These are phyloP conservation scores for Drosophila setosimentum DNA, from an alignment of 2,888 invertebrate genomes.

Conservation along the genomic window DNA sequence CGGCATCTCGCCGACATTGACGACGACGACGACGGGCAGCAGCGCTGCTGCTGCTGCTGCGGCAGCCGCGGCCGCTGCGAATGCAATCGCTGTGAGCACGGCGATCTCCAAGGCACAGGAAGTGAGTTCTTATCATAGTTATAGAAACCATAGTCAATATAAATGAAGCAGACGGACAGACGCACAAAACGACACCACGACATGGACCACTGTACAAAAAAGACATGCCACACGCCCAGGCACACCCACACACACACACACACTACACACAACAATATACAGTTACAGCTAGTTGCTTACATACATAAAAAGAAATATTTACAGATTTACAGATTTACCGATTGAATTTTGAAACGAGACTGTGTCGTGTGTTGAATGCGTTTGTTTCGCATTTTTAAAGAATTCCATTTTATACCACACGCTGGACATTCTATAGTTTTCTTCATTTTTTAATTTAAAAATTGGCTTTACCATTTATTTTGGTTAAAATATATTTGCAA, in stretches of 20 bases:
- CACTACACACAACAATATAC: conserved; percentile 8
- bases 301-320: conserved; percentile 23
- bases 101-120: conserved; percentile 85
- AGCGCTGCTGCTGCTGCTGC: conserved; percentile 34
- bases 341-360: conserved; percentile 42
- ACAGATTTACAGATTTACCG: conserved; percentile 25
- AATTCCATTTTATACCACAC: conserved; percentile 71
- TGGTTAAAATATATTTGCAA: conserved; percentile 70
- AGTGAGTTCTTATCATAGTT: conserved; percentile 85
- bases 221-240: conserved; percentile 29
- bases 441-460: conserved; percentile 29
- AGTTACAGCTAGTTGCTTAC: conserved; percentile 11
- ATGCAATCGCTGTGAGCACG: conserved; percentile 85
- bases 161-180: conserved; percentile 66
- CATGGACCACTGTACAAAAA: conserved; percentile 72
- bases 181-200: conserved; percentile 15
- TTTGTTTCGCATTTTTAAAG: conserved; percentile 66
- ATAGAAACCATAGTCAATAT: conserved; percentile 85
- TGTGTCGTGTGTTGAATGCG: conserved; percentile 58
- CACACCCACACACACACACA: conserved; percentile 12
- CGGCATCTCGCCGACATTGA: conserved; percentile 70
- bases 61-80: conserved; percentile 59
- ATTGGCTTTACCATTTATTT: conserved; percentile 39
- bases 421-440: conserved; percentile 51
- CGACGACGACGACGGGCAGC: conserved; percentile 51